Evolutionary conservation across 2,888 invertebrate genomes (phyloP), one percentile per base, ranked within the genome.

Genomic region (Poecilobothrus nobilitatus): DNA sequence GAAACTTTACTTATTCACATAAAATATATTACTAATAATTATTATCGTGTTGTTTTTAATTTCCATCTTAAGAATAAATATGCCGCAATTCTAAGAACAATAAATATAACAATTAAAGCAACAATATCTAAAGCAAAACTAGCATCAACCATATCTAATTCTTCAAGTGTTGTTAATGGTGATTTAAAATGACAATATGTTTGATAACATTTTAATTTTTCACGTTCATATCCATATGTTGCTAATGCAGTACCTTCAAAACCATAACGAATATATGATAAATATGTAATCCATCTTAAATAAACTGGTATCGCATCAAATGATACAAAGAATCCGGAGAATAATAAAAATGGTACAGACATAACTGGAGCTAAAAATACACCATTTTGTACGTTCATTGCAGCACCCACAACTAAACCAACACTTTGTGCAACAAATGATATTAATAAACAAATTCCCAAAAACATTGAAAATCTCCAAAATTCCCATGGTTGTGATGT

Each of bases 251-350:
- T 94, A 64, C 95, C 96, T 83, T 97, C 97, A 83, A 97, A 97
- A 53, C 95, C 94, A 79, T 97, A 97, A 74, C 96, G 86, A 76
- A 97, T 95, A 83, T 96, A 97, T 0, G 95, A 95, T 10, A 95
- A 84, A 78, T 97, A 97, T 0, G 96, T 95, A 76, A 97, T 91
- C 96, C 97, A 97, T 73, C 95, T 87, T 68, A 97, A 85, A 81
- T 97, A 97, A 2, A 92, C 88, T 0, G 97, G 97, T 78, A 97
- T 97, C 1, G 96, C 95, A 80, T 95, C 94, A 83, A 97, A 95
- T 71, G 94, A 95, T 62, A 97, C 95, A 83, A 97, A 97, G 89
- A 97, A 97, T 9, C 97, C 97, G 75, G 95, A 95, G 87, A 97
- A 97, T 70, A 97, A 84, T 69, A 97, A 86, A 85, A 97, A 95